A percentile compares a stretch with the other conserved stretches of the same genome.
These are phyloP conservation scores for Leptestheria dahalacensis DNA, from an alignment of 1,140 invertebrate genomes.

Conservation along the genomic window DNA sequence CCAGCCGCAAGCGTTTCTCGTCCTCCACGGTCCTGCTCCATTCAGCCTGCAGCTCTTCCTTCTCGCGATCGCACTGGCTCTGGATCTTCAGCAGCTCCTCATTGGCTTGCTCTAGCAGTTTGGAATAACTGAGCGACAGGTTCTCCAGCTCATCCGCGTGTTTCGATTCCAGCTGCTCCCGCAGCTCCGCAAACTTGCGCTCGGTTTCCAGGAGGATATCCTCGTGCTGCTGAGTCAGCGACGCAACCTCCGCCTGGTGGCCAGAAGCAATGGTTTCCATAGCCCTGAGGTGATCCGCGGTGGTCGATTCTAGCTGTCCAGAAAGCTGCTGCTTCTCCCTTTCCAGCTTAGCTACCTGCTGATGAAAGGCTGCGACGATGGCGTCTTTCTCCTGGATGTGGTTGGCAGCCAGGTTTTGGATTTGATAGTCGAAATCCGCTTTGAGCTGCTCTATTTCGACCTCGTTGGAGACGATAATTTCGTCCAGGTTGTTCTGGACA, in stretches of 20 bases:
- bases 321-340: no score
- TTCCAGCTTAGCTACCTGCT: not conserved
- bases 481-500: not conserved
- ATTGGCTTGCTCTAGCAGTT: not conserved
- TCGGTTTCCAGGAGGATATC: not conserved
- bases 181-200: not conserved
- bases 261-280: no score
- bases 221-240: not conserved
- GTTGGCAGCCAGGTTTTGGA: not conserved
- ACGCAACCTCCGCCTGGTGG: not conserved
- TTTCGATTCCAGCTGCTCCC: not conserved
- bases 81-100: not conserved
- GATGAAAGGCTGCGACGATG: not conserved
- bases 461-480: not conserved
- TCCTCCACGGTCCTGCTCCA: not conserved
- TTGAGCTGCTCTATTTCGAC: not conserved
- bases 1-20: not conserved
- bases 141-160: not conserved
- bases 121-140: not conserved
- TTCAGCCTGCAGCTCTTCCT: not conserved
- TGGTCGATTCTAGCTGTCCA: no score
- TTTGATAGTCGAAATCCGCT: not conserved
- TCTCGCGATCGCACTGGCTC: not conserved
- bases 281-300: no score
- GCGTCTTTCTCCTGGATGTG: not conserved